Conservation (phyloP, 2,797 vertebrate genomes). For the Balearica regulorum region DNA sequence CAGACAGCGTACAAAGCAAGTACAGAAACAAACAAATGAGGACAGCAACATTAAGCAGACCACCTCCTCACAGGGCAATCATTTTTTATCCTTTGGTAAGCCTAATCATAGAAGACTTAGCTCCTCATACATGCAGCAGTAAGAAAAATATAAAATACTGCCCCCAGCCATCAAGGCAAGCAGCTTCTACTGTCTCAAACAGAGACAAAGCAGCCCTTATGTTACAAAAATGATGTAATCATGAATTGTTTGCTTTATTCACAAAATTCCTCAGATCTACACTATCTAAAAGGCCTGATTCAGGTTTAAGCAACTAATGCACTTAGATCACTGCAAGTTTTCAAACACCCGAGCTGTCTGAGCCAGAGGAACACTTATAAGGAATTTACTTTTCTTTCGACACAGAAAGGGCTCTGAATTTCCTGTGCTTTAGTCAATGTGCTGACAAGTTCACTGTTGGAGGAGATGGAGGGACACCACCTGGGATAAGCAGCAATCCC, state of each 20-base stretch:
- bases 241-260: background rate
- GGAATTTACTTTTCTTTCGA: background rate
- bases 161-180: background rate
- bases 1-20: background rate
- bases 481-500: constrained; percentile 11
- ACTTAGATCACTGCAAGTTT: background rate
- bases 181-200: background rate
- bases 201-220: background rate
- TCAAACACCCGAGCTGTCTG: background rate
- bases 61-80: background rate
- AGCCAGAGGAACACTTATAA: background rate
- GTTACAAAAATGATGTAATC: background rate
- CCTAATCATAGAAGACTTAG: background rate
- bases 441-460: background rate
- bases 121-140: background rate
- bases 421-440: background rate
- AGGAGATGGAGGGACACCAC: constrained; percentile 43
- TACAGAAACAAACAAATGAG: background rate
- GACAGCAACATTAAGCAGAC: constrained; percentile 28
- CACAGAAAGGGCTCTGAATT: background rate
- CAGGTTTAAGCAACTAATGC: background rate
- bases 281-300: background rate
- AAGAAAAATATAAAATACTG: background rate
- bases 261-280: background rate
- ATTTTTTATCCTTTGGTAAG: background rate